Base-by-base conservation (phyloP, 2,113 vertebrate genomes). In the Coptodon rendalli region DNA sequence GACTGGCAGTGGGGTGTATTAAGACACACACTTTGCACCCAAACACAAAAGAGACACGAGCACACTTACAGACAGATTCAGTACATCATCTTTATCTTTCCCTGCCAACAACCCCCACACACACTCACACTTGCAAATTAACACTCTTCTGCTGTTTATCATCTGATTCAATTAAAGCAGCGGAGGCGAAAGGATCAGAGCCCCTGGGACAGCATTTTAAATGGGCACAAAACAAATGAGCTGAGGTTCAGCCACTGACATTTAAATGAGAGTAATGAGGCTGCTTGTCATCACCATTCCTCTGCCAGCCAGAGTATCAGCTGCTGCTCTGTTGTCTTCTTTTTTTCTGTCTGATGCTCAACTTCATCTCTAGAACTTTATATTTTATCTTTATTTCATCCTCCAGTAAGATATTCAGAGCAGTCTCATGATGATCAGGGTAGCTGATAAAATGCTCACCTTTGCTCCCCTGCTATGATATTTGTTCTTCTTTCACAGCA, bases 241-340 rank as follows among this genome's bases (percentile, higher is more conserved):
- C 82, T 82, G 88, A 91, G 92, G 92, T 92, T 95, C 91, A 94
- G 81, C 80, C 27, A 38, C 87, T 95, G 94, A 94, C 93, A 95
- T 95, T 95, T 95, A 93, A 92, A 92, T 86, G 87, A 92, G 92
- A 94, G 93, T 94, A 96, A 95, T 95, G 92, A 94, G 94, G 73
- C 78, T 10, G 82, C 93, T 90, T 91, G 91, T 95, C 92, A 90
- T 88, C 54, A 6, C 14, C 83, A 31, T 50, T 80, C 52, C 34
- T 48, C 53, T 56, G 34, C 83, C 59, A 40, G 88, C 68, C 83
- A 6, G 63, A 29, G 5, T 54, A 71, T 22, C 79, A 73, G 56
- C 68, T 24, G 53, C 53, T 40, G 59, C 36, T 73, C 36, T 53
- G 8, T 81, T 88, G 83, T 57, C 57, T 3, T 79, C 38, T 17